Conservation (phyloP, 2,888 invertebrate species). For the Aleiodes alternator region DNA sequence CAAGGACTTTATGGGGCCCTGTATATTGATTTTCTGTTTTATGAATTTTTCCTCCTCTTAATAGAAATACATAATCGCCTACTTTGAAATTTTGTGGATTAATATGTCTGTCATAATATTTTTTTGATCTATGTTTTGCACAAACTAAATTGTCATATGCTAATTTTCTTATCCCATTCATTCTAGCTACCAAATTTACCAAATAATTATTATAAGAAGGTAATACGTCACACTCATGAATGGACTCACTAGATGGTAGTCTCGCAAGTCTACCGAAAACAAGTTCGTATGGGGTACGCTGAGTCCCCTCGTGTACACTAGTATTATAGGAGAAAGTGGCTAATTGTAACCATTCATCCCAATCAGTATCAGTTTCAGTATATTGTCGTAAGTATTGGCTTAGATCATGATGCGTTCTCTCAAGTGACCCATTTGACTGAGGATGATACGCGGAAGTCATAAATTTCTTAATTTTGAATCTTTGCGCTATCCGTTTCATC, state of each 20-base stretch:
- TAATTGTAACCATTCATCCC: constrained; percentile 48
- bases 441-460: constrained; percentile 42
- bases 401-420: constrained; percentile 44
- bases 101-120: not conserved
- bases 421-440: constrained; percentile 36
- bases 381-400: constrained; percentile 45
- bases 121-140: constrained; percentile 46
- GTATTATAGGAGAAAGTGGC: constrained; percentile 52
- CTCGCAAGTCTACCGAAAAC: constrained; percentile 38
- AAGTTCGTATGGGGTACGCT: constrained; percentile 38
- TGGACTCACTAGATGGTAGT: constrained; percentile 30
- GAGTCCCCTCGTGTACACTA: constrained; percentile 45
- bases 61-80: constrained; percentile 40
- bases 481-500: constrained; percentile 1
- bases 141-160: constrained; percentile 37
- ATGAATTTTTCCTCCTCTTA: constrained; percentile 41
- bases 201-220: constrained; percentile 49
- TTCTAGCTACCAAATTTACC: constrained; percentile 27
- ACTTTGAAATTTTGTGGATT: constrained; percentile 31
- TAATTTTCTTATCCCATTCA: constrained; percentile 27
- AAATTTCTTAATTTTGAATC: constrained; percentile 36
- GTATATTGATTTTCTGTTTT: constrained; percentile 49
- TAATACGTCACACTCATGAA: constrained; percentile 2
- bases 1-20: constrained; percentile 46
- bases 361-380: constrained; percentile 28